Base-by-base conservation (phyloP, 2,797 vertebrate species). In the Arctocebus calabarensis region DNA sequence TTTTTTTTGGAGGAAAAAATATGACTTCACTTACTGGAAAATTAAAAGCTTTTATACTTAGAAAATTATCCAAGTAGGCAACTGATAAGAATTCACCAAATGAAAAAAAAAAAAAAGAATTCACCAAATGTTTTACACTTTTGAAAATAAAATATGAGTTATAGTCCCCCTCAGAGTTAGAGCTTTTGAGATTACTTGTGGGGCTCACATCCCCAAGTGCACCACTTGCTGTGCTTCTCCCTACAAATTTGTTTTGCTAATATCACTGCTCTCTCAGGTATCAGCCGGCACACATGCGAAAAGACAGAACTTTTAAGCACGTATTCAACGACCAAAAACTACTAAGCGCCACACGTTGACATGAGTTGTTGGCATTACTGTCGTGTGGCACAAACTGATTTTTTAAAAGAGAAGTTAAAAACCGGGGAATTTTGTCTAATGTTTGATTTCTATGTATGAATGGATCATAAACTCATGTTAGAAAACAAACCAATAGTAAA, bases 401-500 rank as follows among this genome's bases (percentile, higher is more conserved):
- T 88, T 79, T 83, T 34, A 86, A 92, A 78, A 83, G 7, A 32
- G 2, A 2, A 91, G 23, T 84, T 93, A 94, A 84, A 94, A 61
- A 55, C 32, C 83, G 45, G 25, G 55, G 66, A 93, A 77, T 95
- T 84, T 71, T 75, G 9, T 91, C 57, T 85, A 68, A 37, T 73
- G 55, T 87, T 95, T 88, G 55, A 77, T 90, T 78, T 94, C 0
- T 88, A 34, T 82, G 29, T 88, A 40, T 82, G n/a, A 94, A 89
- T 84, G 45, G 10, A 52, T 88, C 89, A 17, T 91, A 82, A 66
- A 64, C 71, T 85, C 25, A 86, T 59, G 32, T 79, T 90, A 34
- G 74, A 86, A 95, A 92, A 90, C 19, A 78, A 94, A 90, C 43
- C 23, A 75, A 62, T 71, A 23, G 7, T n/a, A 12, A 87, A 23